A percentile compares a stretch with the other conserved stretches of the same genome.
These are phyloP conservation scores for Pampus argenteus DNA, from an alignment of 2,797 vertebrate species.

Conservation along the genomic window DNA sequence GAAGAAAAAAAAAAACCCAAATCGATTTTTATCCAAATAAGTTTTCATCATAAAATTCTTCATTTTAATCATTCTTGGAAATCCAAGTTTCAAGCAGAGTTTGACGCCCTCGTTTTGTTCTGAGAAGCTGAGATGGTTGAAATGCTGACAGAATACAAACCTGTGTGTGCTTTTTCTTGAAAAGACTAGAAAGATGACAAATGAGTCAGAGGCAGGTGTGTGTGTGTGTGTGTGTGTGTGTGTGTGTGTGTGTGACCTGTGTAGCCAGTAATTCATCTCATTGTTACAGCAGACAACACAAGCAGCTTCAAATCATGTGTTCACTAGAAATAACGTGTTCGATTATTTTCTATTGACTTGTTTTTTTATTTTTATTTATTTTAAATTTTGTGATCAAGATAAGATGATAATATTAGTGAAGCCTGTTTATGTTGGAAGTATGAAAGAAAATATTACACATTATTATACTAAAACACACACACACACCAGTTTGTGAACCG, in stretches of 20 bases:
- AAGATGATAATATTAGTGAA: neutral
- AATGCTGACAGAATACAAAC: constrained; percentile 51
- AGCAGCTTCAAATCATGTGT: neutral
- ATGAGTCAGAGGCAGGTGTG: constrained; percentile 51
- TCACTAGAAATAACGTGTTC: neutral
- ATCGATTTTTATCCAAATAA: too few relatives aligned
- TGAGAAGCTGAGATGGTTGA: constrained; percentile 77
- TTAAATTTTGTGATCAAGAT: neutral
- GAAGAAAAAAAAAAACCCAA: constrained; percentile 9
- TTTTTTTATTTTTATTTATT: neutral
- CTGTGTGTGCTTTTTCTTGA: constrained; percentile 71
- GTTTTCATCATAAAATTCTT: too few relatives aligned
- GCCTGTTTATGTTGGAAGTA: neutral
- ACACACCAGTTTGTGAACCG: neutral
- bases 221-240: too few relatives aligned
- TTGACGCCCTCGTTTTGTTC: constrained; percentile 77
- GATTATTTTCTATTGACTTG: neutral
- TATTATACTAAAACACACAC: neutral
- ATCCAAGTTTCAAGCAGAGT: constrained; percentile 50
- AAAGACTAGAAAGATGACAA: constrained; percentile 68
- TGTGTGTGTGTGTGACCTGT: too few relatives aligned
- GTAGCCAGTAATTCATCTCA: constrained; percentile 18
- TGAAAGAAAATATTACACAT: constrained; percentile 1
- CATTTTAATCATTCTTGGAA: constrained; percentile 81
- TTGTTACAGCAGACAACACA: neutral